phyloP scores from a whole-genome alignment of 2,113 vertebrate species.

The Muntiacus reevesi region DNA sequence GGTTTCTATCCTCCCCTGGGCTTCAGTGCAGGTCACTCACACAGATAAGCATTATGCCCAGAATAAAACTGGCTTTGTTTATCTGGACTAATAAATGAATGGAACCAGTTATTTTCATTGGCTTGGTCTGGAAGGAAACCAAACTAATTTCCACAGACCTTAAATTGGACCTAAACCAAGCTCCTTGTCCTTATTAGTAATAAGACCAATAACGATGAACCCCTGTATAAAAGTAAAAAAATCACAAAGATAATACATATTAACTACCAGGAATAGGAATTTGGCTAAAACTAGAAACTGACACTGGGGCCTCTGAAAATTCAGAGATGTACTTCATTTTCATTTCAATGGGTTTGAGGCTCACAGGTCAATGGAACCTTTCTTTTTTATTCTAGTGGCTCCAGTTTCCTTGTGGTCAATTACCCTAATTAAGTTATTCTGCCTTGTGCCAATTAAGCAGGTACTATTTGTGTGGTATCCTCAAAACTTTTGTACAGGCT shows the following conservation, averaged over 20 bases:
- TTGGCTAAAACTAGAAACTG: not conserved
- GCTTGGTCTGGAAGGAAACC: conserved; percentile 69
- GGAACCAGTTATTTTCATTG: conserved; percentile 70
- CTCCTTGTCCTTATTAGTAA: conserved; percentile 45
- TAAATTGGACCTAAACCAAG: conserved; percentile 44
- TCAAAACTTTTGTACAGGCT: not conserved
- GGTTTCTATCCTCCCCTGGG: conserved; percentile 57
- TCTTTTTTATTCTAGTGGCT: conserved; percentile 16
- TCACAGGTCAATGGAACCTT: not conserved
- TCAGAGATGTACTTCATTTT: not conserved
- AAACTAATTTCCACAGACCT: conserved; percentile 67
- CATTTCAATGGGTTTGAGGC: not conserved
- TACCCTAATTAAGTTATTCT: not conserved
- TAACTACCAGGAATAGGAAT: not conserved
- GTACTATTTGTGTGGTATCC: not conserved
- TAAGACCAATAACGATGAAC: not conserved
- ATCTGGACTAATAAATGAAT: conserved; percentile 72
- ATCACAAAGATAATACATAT: not conserved
- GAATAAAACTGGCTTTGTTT: conserved; percentile 75
- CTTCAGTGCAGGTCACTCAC: conserved; percentile 64
- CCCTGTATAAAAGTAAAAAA: conserved; percentile 2
- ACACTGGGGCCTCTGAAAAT: not conserved
- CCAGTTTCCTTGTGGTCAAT: not conserved
- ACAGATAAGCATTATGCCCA: conserved; percentile 76
- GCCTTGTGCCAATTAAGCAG: not conserved